Evolutionary conservation across 2,888 invertebrate genomes (phyloP), one percentile per base, ranked within the genome.

Genomic region (Netelia virgata): DNA sequence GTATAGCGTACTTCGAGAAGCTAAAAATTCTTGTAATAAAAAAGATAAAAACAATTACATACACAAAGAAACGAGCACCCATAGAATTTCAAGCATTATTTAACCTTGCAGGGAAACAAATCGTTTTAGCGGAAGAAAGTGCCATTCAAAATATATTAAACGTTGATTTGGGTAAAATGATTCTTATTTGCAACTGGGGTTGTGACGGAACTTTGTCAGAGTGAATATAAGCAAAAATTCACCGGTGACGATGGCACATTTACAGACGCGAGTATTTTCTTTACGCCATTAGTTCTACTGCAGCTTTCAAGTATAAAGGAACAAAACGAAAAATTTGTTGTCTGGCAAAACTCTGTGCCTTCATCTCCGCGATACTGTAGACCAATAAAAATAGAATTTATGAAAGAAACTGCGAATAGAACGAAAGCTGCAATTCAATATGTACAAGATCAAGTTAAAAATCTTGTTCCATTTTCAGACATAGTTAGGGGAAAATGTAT

Each of bases 401-500:
- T 81, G 68, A 74, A 74, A 81, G 68, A 74, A 81, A 74, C 73
- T 74, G 68, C 73, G 68, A 64, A 63, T 64, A 53, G 59, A 74
- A 47, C 43, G 53, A 74, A 53, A 36, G 72, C 57, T 23, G 68
- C 55, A 81, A 47, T 28, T 53, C 73, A 81, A 66, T 68, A 81
- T 53, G 41, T 74, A 63, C 50, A 64, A 41, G 55, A 81, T 74
- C 73, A 47, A 43, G 23, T 73, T 43, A 28, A 69, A 50, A 69
- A 47, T 16, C 23, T 69, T 50, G 68, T 82, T 79, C 3, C 84
- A 64, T 86, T 80, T 80, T 47, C 82, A 63, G 85, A 74, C 14
- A 41, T 86, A 47, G 57, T 85, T 41, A 72, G 83, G 55, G 86
- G 80, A 57, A 86, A 82, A 80, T 68, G 75, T 36, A 78, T 87